Base-by-base conservation (phyloP, 2,113 vertebrate genomes). In the Chrysochloris asiatica region DNA sequence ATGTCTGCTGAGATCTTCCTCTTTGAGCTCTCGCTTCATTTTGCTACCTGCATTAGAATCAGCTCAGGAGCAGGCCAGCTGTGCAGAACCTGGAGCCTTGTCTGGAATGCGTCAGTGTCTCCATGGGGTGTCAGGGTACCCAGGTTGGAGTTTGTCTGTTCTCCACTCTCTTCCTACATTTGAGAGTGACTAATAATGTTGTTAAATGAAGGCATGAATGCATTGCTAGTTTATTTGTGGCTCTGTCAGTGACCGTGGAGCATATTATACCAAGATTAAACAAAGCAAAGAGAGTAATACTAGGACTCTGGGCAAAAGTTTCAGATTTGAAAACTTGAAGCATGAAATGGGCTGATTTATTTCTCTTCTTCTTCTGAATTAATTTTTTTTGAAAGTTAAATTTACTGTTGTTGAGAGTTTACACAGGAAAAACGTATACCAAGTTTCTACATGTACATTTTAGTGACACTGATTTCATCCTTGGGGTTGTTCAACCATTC, bases 261-360 rank as follows among this genome's bases (percentile, higher is more conserved):
- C 41, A 17, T 52, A 61, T 59, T 38, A 50, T 16, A 41, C 4
- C 41, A 43, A 63, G 28, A 43, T 65, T 86, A 65, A 89, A 36
- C 45, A 82, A 22, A 65, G 2, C 41, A 14, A 67, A 79, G 67
- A 80, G 26, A 48, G 41, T 17, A 52, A 90, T 80, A 52, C 50
- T 33, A 47, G 71, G 45, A 52, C 4, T 76, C 56, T 47, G 52
- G 59, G 36, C 80, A 89, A 69, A 41, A n/a, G 79, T 30, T 47
- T 89, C n/a, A 85, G 76, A 61, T 52, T 65, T 89, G 30, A 86
- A 92, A 81, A 52, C 19, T 33, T 17, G 67, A 81, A 24, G 41
- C 0, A 1, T 71, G 43, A 22, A 61, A 9, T 76, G 48, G 22
- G 19, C 10, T 81, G 36, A n/a, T 26, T 8, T 56, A 8, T 26